These are phyloP conservation scores for Pseudachorutes palmiensis DNA, from an alignment of 1,140 invertebrate genomes.

Conservation along the genomic window DNA sequence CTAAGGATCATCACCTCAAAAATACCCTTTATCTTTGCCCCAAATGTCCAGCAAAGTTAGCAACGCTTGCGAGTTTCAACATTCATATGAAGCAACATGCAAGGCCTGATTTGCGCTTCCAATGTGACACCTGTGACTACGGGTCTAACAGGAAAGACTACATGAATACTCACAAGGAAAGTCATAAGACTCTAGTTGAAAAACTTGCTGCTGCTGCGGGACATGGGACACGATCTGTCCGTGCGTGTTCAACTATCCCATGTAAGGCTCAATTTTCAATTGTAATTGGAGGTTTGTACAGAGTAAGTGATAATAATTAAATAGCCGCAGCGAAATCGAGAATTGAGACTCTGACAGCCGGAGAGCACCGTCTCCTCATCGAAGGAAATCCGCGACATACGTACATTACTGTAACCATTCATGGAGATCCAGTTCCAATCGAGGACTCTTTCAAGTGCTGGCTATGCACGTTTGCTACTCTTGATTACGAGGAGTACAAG, in stretches of 20 bases:
- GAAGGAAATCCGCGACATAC: not conserved
- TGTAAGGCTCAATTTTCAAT: not conserved
- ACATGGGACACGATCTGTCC: no score
- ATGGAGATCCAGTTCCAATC: not conserved
- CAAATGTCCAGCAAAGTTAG: not conserved
- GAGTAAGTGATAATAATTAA: no score
- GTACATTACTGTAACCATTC: not conserved
- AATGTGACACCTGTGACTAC: not conserved
- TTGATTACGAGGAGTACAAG: not conserved
- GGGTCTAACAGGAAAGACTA: not conserved
- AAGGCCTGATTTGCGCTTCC: not conserved
- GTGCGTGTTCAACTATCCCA: not conserved
- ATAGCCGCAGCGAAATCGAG: no score
- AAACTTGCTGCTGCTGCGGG: no score
- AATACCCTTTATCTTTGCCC: not conserved
- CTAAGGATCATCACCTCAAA: not conserved
- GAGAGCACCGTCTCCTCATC: not conserved
- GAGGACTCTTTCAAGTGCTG: slow-evolving; percentile 1
- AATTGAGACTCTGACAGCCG: not conserved
- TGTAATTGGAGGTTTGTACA: not conserved
- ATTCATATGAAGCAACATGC: not conserved
- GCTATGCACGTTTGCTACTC: not conserved
- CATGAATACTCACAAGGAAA: not conserved
- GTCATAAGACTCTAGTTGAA: not conserved
- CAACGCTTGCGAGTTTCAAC: not conserved